A percentile compares a stretch with the other conserved stretches of the same genome.
These are phyloP conservation scores for Caenorhabditis brenneri DNA, from an alignment of 1,140 invertebrate genomes.

Conservation along the genomic window DNA sequence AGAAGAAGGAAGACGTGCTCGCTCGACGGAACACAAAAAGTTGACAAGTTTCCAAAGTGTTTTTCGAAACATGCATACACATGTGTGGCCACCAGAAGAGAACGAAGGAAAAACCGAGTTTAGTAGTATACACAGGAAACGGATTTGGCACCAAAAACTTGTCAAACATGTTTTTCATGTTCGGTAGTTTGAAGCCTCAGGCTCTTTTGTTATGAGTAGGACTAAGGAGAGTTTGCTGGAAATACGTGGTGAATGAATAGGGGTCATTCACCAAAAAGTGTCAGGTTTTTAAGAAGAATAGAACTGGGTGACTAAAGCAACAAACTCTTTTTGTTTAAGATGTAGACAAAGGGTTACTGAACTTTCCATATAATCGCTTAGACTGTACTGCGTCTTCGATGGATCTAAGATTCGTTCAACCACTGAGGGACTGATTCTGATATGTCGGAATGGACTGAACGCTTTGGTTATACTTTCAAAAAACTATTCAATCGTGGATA, in stretches of 20 bases:
- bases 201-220: slow-evolving; percentile 32
- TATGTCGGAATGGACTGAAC: too few relatives aligned
- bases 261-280: neutral
- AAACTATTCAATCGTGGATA: too few relatives aligned
- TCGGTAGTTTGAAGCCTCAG: slow-evolving; percentile 6
- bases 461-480: too few relatives aligned
- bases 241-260: slow-evolving; percentile 20
- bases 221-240: neutral
- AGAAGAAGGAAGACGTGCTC: neutral
- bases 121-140: slow-evolving; percentile 42
- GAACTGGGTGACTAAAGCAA: neutral
- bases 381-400: too few relatives aligned
- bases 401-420: too few relatives aligned
- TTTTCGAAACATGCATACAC: slow-evolving; percentile 42
- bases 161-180: slow-evolving; percentile 37
- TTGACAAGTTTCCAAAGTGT: slow-evolving; percentile 43
- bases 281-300: neutral
- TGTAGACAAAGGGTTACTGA: neutral
- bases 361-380: neutral
- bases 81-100: neutral
- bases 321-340: neutral
- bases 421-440: too few relatives aligned
- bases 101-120: slow-evolving; percentile 25
- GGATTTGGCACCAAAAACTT: slow-evolving; percentile 42
- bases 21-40: slow-evolving; percentile 41